phyloP scores from a whole-genome alignment of 2,113 vertebrate species.

The Thalassoma bifasciatum region DNA sequence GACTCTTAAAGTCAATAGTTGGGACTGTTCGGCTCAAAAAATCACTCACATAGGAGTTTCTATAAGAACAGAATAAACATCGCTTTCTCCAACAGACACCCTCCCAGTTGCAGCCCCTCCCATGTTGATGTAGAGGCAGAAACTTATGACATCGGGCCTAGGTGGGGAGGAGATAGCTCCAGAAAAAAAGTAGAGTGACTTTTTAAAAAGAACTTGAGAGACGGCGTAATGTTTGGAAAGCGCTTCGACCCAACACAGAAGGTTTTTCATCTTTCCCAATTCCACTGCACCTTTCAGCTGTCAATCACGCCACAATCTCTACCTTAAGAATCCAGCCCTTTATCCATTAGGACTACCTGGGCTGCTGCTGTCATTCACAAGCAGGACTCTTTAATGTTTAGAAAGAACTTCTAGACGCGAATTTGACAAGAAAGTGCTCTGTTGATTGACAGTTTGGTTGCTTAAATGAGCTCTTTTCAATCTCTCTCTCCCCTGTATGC shows the following conservation, averaged over 20 bases:
- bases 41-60: neutral
- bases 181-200: neutral
- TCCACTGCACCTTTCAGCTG: slow-evolving; percentile 73
- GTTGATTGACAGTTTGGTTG: neutral
- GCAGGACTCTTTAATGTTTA: neutral
- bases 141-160: neutral
- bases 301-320: slow-evolving; percentile 42
- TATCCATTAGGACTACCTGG: slow-evolving; percentile 20
- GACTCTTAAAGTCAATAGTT: too few relatives aligned
- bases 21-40: too few relatives aligned
- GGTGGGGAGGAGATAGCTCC: neutral
- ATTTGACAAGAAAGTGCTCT: neutral
- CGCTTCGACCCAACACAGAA: slow-evolving; percentile 52
- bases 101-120: neutral
- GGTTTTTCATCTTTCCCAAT: slow-evolving; percentile 71
- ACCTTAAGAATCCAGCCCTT: slow-evolving; percentile 11
- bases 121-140: neutral
- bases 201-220: slow-evolving; percentile 15
- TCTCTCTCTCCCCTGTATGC: neutral
- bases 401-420: neutral
- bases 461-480: neutral
- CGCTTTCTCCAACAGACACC: neutral
- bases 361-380: slow-evolving; percentile 13
- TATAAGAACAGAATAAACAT: neutral
- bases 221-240: slow-evolving; percentile 27